phyloP scores from a whole-genome alignment of 1,140 invertebrate species.

The honey bee (Apis mellifera) region Amel_HAv3.1 CM009938.2:3488501-3489000 shows the following conservation, averaged over 20 bases:
- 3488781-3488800: constrained; percentile 97
- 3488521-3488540: constrained; percentile 93
- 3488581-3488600: constrained; percentile 83
- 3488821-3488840: constrained; percentile 98
- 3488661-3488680: background rate
- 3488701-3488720: background rate
- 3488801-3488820: constrained; percentile 94
- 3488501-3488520: constrained; percentile 94
- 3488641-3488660: background rate
- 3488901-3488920: constrained; percentile 95
- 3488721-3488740: background rate
- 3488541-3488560: constrained; percentile 97
- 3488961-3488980: constrained; percentile 93
- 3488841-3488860: constrained; percentile 95
- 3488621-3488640: background rate
- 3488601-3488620: background rate
- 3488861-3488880: constrained; percentile 94
- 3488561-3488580: constrained; percentile 95
- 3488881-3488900: constrained; percentile 97
- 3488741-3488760: constrained; percentile 82
- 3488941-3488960: constrained; percentile 97
- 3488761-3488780: constrained; percentile 99
- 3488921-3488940: constrained; percentile 94
- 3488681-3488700: background rate
- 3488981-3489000: constrained; percentile 89